phyloP scores from a whole-genome alignment of 2,113 vertebrate genomes.

The Elachura formosa region DNA sequence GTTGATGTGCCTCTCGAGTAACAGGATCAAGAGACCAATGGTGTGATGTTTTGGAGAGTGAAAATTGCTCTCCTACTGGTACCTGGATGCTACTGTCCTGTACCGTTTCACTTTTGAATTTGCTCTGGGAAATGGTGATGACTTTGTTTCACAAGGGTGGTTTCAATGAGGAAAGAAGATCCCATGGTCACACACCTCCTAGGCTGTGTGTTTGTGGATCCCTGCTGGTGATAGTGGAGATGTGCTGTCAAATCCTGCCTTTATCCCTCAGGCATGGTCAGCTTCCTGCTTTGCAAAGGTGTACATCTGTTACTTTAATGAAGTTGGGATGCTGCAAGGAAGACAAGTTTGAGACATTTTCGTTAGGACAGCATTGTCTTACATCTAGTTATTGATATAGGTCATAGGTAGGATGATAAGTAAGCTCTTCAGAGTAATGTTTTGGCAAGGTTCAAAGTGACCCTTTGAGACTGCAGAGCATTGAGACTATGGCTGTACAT shows the following conservation, averaged over 20 bases:
- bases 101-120: neutral
- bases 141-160: neutral
- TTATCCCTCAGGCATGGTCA: neutral
- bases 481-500: neutral
- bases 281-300: neutral
- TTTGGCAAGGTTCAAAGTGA: neutral
- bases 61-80: neutral
- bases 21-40: neutral
- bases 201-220: neutral
- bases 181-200: neutral
- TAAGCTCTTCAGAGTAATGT: neutral
- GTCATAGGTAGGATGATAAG: neutral
- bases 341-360: neutral
- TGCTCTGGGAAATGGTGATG: neutral
- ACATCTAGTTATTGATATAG: neutral
- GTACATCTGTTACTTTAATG: neutral
- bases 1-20: neutral
- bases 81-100: neutral
- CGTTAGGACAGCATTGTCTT: neutral
- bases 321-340: neutral
- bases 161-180: neutral
- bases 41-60: neutral
- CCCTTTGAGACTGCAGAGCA: neutral
- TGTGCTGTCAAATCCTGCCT: neutral
- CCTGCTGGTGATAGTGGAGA: neutral